phyloP scores from a whole-genome alignment of 1,140 invertebrate genomes.

The Drosophila nigromelanica region DNA sequence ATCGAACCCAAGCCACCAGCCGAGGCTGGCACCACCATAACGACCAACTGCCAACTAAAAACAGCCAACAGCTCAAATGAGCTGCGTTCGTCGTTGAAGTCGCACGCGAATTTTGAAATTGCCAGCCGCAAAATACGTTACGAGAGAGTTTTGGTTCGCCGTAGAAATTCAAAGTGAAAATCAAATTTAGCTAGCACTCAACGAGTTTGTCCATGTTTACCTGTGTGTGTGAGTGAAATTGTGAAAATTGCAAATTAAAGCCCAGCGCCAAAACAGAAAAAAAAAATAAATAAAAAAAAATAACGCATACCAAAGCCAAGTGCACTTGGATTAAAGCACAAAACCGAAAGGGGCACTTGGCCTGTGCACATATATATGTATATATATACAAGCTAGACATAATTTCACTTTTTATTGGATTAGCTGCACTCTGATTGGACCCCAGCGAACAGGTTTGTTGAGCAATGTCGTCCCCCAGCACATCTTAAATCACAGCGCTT shows the following conservation, averaged over 20 bases:
- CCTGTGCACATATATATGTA: neutral
- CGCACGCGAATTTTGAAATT: constrained; percentile 75
- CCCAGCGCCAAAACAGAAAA: constrained; percentile 19
- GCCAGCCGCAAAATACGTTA: constrained; percentile 34
- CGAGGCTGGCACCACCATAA: constrained; percentile 11
- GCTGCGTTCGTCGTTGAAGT: constrained; percentile 63
- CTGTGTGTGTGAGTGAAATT: constrained; percentile 58
- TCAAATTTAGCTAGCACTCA: constrained; percentile 52
- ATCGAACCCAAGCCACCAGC: constrained; percentile 46
- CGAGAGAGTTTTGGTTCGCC: constrained; percentile 55
- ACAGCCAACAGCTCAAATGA: constrained; percentile 64
- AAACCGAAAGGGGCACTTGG: neutral
- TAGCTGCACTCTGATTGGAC: constrained; percentile 52
- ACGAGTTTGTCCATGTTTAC: constrained; percentile 14
- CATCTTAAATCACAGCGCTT: neutral
- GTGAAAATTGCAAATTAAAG: constrained; percentile 72
- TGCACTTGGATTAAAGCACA: constrained; percentile 81
- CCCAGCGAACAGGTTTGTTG: constrained; percentile 72
- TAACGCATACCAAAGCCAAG: constrained; percentile 30
- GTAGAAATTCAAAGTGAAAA: constrained; percentile 75
- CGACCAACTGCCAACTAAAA: neutral
- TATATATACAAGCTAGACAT: constrained; percentile 17
- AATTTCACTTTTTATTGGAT: constrained; percentile 82
- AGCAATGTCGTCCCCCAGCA: constrained; percentile 35
- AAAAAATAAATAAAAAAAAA: neutral